Evolutionary conservation across 2,797 vertebrate genomes (phyloP).

Genomic region (Pangasius krempfi): DNA sequence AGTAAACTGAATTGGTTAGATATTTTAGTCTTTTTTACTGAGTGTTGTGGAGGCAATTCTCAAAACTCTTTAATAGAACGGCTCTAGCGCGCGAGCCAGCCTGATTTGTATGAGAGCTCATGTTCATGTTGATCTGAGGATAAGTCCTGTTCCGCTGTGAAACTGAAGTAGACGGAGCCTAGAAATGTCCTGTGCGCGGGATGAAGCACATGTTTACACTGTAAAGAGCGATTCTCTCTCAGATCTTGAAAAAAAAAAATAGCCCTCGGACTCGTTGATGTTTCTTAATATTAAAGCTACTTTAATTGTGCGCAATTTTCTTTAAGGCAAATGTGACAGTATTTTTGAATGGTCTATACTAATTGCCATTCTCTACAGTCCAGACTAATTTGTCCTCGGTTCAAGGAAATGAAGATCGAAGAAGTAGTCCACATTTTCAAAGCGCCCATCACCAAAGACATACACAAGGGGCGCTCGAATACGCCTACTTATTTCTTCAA

Average conservation of each 20-base stretch:
- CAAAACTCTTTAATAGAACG: background rate
- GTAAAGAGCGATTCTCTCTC: conserved; percentile 20
- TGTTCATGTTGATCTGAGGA: conserved; percentile 2
- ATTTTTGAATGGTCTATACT: conserved; percentile 20
- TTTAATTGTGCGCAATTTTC: conserved; percentile 3
- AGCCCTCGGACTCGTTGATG: background rate
- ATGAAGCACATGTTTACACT: conserved; percentile 36
- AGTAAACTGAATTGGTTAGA: background rate
- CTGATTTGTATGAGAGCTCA: background rate
- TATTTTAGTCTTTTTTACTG: background rate
- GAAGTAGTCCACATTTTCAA: conserved; percentile 7
- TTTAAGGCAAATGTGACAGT: conserved; percentile 9
- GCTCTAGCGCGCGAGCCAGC: background rate
- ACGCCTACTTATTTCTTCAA: conserved; percentile 22
- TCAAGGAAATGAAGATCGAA: conserved; percentile 12
- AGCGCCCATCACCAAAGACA: conserved; percentile 8
- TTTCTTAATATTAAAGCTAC: background rate
- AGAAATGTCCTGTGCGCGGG: conserved; percentile 27
- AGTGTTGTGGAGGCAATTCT: background rate
- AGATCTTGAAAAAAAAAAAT: background rate
- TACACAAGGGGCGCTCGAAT: conserved; percentile 23
- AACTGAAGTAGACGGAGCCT: conserved; percentile 48
- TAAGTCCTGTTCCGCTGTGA: conserved; percentile 27
- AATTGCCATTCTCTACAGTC: conserved; percentile 18
- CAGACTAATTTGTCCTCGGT: conserved; percentile 42